Evolutionary conservation across 2,113 vertebrate genomes (phyloP).

Genomic region (Stigmatopora nigra): DNA sequence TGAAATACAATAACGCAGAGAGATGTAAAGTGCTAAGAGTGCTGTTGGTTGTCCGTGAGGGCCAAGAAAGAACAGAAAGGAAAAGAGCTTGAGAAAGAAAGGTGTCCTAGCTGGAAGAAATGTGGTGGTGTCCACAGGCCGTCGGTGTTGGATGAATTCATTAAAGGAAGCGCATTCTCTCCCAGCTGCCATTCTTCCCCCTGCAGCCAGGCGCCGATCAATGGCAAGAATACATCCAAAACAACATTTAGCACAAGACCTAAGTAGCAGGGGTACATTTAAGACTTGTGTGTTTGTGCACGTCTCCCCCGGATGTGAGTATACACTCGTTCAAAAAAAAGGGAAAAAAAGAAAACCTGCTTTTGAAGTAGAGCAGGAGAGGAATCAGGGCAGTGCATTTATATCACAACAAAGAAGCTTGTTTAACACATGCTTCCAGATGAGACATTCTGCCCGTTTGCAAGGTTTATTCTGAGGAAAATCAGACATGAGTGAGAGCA

Average conservation of each 20-base stretch:
- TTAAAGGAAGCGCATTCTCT: conserved; percentile 66
- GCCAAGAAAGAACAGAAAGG: not conserved
- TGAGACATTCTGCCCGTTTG: conserved; percentile 29
- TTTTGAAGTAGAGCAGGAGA: conserved; percentile 44
- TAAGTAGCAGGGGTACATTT: conserved; percentile 68
- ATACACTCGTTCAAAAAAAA: not conserved
- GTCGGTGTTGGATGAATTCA: conserved; percentile 72
- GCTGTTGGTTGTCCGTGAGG: conserved; percentile 1
- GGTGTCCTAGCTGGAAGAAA: conserved; percentile 52
- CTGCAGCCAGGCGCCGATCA: conserved; percentile 75
- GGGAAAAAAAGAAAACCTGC: conserved; percentile 40
- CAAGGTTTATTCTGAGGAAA: not conserved
- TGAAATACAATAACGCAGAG: not conserved
- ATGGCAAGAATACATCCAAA: conserved; percentile 74
- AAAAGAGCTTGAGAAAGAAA: conserved; percentile 25
- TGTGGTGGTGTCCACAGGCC: conserved; percentile 66
- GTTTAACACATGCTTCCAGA: conserved; percentile 47
- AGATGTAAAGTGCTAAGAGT: not conserved
- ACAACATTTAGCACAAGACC: conserved; percentile 74
- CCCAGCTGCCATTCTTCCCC: conserved; percentile 69
- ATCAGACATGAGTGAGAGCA: not conserved
- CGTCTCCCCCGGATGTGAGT: conserved; percentile 61
- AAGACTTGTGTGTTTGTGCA: conserved; percentile 62
- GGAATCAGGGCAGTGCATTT: conserved; percentile 48
- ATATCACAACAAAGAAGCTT: conserved; percentile 52